A percentile compares a stretch with the other conserved stretches of the same genome.
These are phyloP conservation scores for Passerculus sandwichensis DNA, from an alignment of 2,797 vertebrate genomes.

Conservation along the genomic window DNA sequence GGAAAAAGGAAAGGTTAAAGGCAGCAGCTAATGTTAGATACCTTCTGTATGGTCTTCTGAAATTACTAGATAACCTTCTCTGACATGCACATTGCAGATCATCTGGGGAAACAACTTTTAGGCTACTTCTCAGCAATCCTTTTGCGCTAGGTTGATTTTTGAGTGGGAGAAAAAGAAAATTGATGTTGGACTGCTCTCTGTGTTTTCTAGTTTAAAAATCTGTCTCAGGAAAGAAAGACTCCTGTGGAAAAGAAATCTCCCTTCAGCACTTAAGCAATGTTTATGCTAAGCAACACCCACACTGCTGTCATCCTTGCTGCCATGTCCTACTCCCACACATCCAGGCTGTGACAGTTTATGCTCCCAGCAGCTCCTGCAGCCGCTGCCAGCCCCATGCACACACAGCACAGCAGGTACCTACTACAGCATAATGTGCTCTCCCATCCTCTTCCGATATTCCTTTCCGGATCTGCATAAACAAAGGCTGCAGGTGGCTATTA, in stretches of 20 bases:
- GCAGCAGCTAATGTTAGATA: background rate
- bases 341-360: background rate
- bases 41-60: background rate
- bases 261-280: background rate
- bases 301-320: background rate
- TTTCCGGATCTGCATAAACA: slow-evolving; percentile 93
- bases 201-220: background rate
- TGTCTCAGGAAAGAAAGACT: background rate
- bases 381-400: background rate
- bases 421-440: slow-evolving; percentile 85
- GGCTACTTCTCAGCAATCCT: background rate
- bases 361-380: background rate
- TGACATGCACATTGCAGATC: background rate
- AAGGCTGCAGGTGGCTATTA: slow-evolving; percentile 87
- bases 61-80: background rate
- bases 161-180: background rate
- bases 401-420: slow-evolving; percentile 63
- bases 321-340: background rate
- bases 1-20: background rate
- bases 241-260: background rate
- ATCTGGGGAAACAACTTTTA: background rate
- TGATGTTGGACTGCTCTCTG: background rate
- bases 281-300: background rate
- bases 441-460: slow-evolving; percentile 86
- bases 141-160: background rate